These are phyloP conservation scores for Thermophis baileyi DNA, from an alignment of 2,113 vertebrate species.

Conservation along the genomic window DNA sequence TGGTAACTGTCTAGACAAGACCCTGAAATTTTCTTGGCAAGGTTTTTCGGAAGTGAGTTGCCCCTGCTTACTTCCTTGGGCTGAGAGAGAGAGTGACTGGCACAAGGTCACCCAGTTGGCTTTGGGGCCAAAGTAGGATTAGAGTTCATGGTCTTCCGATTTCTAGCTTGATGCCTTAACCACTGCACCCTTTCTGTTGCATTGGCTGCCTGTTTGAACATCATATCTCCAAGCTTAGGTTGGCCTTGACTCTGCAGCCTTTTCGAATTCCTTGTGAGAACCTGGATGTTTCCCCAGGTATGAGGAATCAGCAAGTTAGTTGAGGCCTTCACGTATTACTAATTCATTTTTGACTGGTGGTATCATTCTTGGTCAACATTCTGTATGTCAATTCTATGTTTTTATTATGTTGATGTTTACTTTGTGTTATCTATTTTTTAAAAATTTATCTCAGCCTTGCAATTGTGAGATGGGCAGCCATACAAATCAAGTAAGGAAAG, in stretches of 20 bases:
- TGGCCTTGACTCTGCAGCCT: not conserved
- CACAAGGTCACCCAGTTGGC: not conserved
- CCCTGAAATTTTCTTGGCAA: not conserved
- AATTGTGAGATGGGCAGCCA: not conserved
- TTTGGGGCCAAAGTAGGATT: not conserved
- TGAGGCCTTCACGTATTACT: not conserved
- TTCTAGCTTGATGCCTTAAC: not conserved
- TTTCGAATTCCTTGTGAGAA: not conserved
- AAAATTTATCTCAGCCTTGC: not conserved
- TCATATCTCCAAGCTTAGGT: not conserved
- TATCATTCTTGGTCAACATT: not conserved
- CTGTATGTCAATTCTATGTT: not conserved
- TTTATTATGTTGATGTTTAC: not conserved
- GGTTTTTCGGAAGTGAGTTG: not conserved
- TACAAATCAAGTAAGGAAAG: not conserved
- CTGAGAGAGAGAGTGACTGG: not conserved
- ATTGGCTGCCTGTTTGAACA: not conserved
- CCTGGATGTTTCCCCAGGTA: not conserved
- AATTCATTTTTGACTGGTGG: not conserved
- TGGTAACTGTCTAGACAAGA: not conserved
- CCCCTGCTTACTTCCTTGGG: not conserved
- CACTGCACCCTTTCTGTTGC: not conserved
- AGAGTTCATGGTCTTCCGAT: not conserved
- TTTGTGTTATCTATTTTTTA: not conserved
- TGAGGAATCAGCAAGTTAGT: not conserved